Conservation (phyloP, 2,888 invertebrate species). For the Oxycera nigricornis region DNA sequence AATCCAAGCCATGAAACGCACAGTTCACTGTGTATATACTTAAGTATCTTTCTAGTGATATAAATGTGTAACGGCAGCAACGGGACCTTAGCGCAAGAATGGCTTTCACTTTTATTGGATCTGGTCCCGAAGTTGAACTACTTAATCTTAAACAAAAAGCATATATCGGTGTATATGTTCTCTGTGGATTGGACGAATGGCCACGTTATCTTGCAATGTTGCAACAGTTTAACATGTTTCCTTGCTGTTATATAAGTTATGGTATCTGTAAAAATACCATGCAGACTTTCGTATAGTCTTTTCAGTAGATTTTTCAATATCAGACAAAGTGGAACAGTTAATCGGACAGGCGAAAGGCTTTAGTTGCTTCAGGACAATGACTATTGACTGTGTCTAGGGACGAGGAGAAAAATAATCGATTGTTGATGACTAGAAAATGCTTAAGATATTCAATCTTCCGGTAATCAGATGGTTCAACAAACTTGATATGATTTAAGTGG, state of each 20-base stretch:
- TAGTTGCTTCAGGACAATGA: not conserved
- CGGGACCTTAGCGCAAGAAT: conserved; percentile 11
- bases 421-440: no score
- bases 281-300: not conserved
- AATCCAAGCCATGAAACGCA: not conserved
- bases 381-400: not conserved
- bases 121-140: conserved; percentile 29
- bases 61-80: conserved; percentile 7
- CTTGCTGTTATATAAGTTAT: conserved; percentile 17
- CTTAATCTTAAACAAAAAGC: conserved; percentile 26
- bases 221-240: conserved; percentile 3
- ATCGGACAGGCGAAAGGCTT: conserved; percentile 1
- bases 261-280: not conserved
- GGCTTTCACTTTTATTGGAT: conserved; percentile 30
- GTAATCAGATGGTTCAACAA: no score
- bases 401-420: not conserved
- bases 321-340: conserved; percentile 17
- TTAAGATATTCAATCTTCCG: no score
- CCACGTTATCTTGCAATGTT: conserved; percentile 20
- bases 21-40: not conserved
- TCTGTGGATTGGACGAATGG: not conserved
- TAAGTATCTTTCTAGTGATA: not conserved
- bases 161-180: not conserved
- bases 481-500: no score
- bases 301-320: conserved; percentile 10